Evolutionary conservation across 2,888 invertebrate genomes (phyloP).

Genomic region (Drosophila robusta): DNA sequence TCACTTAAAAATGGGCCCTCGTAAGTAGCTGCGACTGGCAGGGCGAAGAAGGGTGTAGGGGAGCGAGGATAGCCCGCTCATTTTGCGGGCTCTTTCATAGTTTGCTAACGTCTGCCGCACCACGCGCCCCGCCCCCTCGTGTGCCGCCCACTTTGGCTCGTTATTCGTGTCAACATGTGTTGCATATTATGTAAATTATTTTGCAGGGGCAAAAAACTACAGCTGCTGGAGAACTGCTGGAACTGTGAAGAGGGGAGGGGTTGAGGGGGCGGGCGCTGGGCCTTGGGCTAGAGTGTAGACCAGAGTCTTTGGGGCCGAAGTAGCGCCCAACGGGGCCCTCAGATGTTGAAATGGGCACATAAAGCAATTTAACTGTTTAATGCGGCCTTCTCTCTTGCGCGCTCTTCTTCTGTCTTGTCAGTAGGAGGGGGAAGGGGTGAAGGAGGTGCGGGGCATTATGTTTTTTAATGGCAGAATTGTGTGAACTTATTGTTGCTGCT

Average conservation of each 20-base stretch:
- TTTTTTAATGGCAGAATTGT: slow-evolving; percentile 68
- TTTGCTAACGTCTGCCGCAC: not conserved
- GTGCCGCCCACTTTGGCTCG: slow-evolving; percentile 35
- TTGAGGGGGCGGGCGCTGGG: not conserved
- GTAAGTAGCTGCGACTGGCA: slow-evolving; percentile 1
- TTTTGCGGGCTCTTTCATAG: slow-evolving; percentile 28
- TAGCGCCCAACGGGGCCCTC: slow-evolving; percentile 66
- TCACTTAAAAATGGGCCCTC: slow-evolving; percentile 14
- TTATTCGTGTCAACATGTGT: slow-evolving; percentile 75
- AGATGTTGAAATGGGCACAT: slow-evolving; percentile 72
- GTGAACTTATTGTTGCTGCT: slow-evolving; percentile 52
- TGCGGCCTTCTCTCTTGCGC: slow-evolving; percentile 33
- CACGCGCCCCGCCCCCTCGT: not conserved
- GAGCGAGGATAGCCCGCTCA: not conserved
- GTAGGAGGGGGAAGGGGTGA: not conserved
- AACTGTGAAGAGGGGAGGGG: not conserved
- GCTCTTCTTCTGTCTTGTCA: not conserved
- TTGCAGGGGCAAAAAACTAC: slow-evolving; percentile 59
- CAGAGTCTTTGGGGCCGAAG: slow-evolving; percentile 34
- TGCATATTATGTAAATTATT: slow-evolving; percentile 79
- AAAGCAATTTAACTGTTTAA: slow-evolving; percentile 78
- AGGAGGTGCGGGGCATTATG: slow-evolving; percentile 42
- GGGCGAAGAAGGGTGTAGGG: too few species aligned
- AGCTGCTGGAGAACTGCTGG: not conserved
- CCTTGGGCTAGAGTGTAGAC: not conserved